Evolutionary conservation across 1,140 invertebrate genomes (phyloP).

Genomic region (Drosophila subpulchrella): DNA sequence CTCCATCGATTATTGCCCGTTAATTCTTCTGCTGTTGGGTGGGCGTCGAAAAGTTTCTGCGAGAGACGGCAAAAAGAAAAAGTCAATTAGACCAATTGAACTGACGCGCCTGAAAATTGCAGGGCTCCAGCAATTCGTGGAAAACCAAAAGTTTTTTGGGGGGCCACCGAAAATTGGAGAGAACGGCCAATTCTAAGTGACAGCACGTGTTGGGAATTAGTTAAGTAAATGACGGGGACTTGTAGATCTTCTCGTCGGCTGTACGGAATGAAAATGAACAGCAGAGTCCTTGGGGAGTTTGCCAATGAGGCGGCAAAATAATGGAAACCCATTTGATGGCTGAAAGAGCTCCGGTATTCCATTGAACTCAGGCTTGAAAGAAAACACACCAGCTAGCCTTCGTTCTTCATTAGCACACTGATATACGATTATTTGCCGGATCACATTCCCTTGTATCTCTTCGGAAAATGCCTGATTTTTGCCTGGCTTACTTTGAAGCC

Average conservation of each 20-base stretch:
- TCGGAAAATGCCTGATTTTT: conserved; percentile 19
- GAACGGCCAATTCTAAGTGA: conserved; percentile 44
- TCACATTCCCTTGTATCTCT: conserved; percentile 12
- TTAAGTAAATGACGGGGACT: conserved; percentile 36
- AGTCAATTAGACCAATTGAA: conserved; percentile 80
- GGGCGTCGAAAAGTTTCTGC: conserved; percentile 51
- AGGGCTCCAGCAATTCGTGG: conserved; percentile 35
- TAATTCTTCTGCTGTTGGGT: conserved; percentile 49
- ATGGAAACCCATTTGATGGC: conserved; percentile 12
- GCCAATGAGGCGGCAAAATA: conserved; percentile 10
- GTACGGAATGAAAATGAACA: conserved; percentile 21
- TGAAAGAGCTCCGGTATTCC: neutral
- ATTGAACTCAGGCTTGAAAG: neutral
- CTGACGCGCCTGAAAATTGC: conserved; percentile 44
- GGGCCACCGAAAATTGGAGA: neutral
- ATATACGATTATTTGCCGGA: conserved; percentile 29
- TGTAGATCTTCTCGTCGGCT: conserved; percentile 9
- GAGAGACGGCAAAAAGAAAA: conserved; percentile 35
- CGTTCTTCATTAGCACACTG: conserved; percentile 38
- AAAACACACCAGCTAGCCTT: conserved; percentile 7
- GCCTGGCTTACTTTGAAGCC: conserved; percentile 30
- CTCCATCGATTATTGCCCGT: conserved; percentile 75
- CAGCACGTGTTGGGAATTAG: conserved; percentile 63
- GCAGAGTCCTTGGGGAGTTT: neutral
- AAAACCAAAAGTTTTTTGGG: conserved; percentile 57